Conservation (phyloP, 2,888 invertebrate genomes). For the Criorhina ranunculi region DNA sequence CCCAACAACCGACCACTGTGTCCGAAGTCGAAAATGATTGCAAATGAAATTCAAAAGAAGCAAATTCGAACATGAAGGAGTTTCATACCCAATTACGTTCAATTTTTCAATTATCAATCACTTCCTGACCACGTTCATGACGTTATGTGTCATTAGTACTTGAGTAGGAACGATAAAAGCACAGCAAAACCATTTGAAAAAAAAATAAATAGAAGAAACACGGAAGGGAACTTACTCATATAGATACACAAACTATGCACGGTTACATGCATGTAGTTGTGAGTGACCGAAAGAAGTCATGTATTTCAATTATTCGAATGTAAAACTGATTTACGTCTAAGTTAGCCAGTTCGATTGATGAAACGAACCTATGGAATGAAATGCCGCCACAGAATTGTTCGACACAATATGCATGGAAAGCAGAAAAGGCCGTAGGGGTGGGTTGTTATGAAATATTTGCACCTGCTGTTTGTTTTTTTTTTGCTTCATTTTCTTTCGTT, state of each 20-base stretch:
- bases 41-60: constrained; percentile 12
- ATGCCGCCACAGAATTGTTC: neutral
- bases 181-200: constrained; percentile 19
- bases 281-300: neutral
- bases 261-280: too few species aligned
- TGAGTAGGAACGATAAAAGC: constrained; percentile 6
- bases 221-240: neutral
- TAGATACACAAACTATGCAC: neutral
- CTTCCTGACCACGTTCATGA: constrained; percentile 51
- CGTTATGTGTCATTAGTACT: constrained; percentile 16
- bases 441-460: constrained; percentile 60
- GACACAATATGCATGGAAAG: constrained; percentile 11
- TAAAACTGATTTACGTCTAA: neutral
- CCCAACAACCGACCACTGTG: too few species aligned
- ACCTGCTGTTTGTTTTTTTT: constrained; percentile 48
- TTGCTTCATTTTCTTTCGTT: too few species aligned
- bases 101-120: constrained; percentile 73
- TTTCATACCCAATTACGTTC: constrained; percentile 54
- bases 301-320: neutral
- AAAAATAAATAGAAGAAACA: neutral
- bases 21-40: neutral
- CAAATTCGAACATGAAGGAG: constrained; percentile 10
- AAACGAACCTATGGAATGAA: constrained; percentile 1
- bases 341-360: neutral
- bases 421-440: constrained; percentile 43